phyloP scores from a whole-genome alignment of 2,888 invertebrate species.

The Antitype chi region DNA sequence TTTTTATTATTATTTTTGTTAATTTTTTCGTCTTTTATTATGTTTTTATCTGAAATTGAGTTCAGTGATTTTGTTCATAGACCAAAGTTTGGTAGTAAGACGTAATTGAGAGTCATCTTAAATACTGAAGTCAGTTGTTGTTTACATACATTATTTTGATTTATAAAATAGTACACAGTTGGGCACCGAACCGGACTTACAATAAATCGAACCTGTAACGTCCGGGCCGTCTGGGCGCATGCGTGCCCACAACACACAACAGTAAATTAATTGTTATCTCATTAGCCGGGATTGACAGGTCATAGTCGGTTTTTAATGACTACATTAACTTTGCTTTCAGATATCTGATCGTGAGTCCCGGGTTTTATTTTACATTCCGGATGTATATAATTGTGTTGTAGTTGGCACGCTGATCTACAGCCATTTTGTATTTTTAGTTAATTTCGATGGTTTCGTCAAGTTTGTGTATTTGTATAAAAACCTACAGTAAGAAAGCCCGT shows the following conservation, averaged over 20 bases:
- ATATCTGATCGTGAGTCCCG: no score
- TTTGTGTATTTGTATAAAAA: slow-evolving; percentile 31
- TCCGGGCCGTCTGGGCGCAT: no score
- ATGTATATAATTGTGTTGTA: background rate
- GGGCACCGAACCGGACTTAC: background rate
- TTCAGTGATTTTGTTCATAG: slow-evolving; percentile 6
- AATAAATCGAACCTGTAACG: background rate
- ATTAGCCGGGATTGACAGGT: no score
- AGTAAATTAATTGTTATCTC: no score
- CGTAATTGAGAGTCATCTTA: slow-evolving; percentile 6
- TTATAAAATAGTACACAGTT: background rate
- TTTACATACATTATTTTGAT: background rate
- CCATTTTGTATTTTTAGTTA: slow-evolving; percentile 44
- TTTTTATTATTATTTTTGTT: background rate
- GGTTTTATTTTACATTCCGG: background rate
- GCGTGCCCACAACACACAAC: no score
- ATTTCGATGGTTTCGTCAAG: slow-evolving; percentile 53
- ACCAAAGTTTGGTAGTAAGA: background rate
- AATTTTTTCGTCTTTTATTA: slow-evolving; percentile 25
- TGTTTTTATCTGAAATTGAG: background rate
- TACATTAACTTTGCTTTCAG: background rate
- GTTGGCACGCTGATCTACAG: slow-evolving; percentile 19
- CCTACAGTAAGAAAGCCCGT: slow-evolving; percentile 18
- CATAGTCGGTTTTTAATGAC: background rate
- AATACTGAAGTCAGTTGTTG: background rate